Evolutionary conservation across 2,888 invertebrate species (phyloP).

Genomic region (Atherix ibis): DNA sequence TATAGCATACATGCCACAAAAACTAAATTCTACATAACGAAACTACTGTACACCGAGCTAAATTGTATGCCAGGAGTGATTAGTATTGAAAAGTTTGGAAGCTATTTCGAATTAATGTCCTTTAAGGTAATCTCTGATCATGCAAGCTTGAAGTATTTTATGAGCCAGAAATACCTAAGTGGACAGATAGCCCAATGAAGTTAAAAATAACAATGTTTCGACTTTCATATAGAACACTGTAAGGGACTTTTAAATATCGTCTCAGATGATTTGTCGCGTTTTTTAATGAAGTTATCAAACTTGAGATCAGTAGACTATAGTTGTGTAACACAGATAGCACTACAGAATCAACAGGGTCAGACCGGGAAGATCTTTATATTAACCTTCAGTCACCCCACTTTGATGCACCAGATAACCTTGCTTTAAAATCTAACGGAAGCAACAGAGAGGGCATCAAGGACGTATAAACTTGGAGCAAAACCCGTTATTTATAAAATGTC

Average conservation of each 20-base stretch:
- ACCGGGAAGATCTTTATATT: too few relatives aligned
- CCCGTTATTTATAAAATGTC: too few relatives aligned
- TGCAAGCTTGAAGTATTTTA: background rate
- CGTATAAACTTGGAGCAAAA: too few relatives aligned
- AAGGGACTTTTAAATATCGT: background rate
- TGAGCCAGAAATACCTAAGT: background rate
- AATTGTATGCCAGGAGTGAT: background rate
- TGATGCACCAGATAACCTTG: too few relatives aligned
- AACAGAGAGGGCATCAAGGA: too few relatives aligned
- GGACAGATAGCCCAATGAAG: background rate
- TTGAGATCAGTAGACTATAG: too few relatives aligned
- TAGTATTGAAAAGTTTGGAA: background rate
- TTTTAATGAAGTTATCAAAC: too few relatives aligned
- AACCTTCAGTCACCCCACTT: too few relatives aligned
- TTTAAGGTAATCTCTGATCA: background rate
- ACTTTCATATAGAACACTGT: background rate
- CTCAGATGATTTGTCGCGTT: background rate
- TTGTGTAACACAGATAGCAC: too few relatives aligned
- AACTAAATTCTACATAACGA: background rate
- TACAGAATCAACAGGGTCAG: too few relatives aligned
- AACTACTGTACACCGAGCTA: background rate
- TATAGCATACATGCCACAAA: background rate
- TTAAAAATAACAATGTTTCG: background rate
- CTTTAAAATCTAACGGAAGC: too few relatives aligned
- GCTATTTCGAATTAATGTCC: background rate